These are phyloP conservation scores for Dryobates pubescens DNA, from an alignment of 2,797 vertebrate genomes.

Conservation along the genomic window DNA sequence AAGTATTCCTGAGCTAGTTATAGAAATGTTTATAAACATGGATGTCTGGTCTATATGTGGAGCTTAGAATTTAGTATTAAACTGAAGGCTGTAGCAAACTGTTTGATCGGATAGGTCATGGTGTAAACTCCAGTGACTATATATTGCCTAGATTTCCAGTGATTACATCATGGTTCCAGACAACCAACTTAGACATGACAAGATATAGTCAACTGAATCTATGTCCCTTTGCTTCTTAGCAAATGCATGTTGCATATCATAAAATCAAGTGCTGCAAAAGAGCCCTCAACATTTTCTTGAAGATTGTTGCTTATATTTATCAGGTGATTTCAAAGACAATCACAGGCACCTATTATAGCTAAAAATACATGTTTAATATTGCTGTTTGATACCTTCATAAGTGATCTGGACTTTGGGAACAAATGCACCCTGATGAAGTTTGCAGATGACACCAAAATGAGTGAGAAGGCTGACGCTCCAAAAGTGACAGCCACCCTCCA, in stretches of 20 bases:
- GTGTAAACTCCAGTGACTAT: not conserved
- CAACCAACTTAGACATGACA: not conserved
- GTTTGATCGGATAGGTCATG: not conserved
- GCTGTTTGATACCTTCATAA: too few relatives aligned
- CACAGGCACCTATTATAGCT: not conserved
- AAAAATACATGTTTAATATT: not conserved
- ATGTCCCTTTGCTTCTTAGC: not conserved
- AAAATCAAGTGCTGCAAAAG: not conserved
- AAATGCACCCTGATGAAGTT: too few relatives aligned
- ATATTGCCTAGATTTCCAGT: not conserved
- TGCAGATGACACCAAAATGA: too few relatives aligned
- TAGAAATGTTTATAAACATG: not conserved
- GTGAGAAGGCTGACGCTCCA: too few relatives aligned
- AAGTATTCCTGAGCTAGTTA: not conserved
- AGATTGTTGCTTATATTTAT: not conserved
- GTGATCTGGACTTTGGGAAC: too few relatives aligned
- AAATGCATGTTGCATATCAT: not conserved
- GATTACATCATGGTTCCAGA: not conserved
- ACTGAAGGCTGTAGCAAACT: not conserved
- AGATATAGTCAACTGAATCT: not conserved
- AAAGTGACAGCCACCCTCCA: too few relatives aligned
- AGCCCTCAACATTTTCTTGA: not conserved
- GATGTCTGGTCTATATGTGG: not conserved
- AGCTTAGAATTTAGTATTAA: not conserved
- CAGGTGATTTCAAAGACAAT: not conserved